Percentiles rank a stretch among this genome's conserved stretches.
phyloP scores from a whole-genome alignment of 2,888 invertebrate species.

The Oligia fasciuncula region DNA sequence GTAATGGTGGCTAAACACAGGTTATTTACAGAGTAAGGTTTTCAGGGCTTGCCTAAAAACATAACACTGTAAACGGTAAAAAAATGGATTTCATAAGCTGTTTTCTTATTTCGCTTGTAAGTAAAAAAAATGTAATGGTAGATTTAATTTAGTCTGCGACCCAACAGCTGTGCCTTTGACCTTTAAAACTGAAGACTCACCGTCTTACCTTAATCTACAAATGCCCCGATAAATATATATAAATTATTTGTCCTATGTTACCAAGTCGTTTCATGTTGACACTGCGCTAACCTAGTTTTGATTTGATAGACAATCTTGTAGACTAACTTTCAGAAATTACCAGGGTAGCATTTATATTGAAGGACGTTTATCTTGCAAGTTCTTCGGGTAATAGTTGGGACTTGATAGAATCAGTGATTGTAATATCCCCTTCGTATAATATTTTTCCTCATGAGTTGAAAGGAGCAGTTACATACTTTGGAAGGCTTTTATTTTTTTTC shows the following conservation, averaged over 20 bases:
- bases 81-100: background rate
- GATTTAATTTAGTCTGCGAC: constrained; percentile 18
- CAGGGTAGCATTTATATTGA: constrained; percentile 31
- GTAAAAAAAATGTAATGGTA: constrained; percentile 9
- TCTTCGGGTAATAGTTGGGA: constrained; percentile 12
- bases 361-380: constrained; percentile 38
- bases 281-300: constrained; percentile 15
- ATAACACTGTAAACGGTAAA: background rate
- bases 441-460: background rate
- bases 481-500: no score
- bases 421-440: background rate
- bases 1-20: background rate
- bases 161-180: constrained; percentile 44
- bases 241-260: constrained; percentile 3
- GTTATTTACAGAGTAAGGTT: background rate
- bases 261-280: constrained; percentile 22
- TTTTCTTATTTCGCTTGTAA: background rate
- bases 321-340: constrained; percentile 33
- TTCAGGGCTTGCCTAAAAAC: background rate
- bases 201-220: constrained; percentile 16
- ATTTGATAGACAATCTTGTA: constrained; percentile 20
- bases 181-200: constrained; percentile 25
- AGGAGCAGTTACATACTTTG: background rate
- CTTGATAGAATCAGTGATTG: constrained; percentile 4
- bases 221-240: constrained; percentile 34